Conservation (phyloP, 35 echinoderm and acorn worm genomes). For the Apostichopus japonicus region DNA sequence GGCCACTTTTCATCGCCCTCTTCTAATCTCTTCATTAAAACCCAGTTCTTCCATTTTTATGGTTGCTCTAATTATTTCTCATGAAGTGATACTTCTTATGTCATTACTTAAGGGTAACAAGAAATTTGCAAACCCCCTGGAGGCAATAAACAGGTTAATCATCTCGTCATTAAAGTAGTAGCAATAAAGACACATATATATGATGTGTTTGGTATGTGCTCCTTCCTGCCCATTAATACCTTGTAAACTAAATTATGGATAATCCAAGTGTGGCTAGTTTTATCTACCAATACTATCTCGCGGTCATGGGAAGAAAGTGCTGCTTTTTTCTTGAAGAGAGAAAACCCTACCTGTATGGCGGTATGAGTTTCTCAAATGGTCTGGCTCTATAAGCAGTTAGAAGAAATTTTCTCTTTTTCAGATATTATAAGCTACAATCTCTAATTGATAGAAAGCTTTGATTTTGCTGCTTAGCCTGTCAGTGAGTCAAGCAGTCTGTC, state of each 20-base stretch:
- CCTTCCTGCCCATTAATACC: neutral
- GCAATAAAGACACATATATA: neutral
- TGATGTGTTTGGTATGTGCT: neutral
- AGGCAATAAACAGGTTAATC: neutral
- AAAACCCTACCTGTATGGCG: too few relatives aligned
- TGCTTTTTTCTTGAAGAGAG: too few relatives aligned
- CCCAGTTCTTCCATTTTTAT: neutral
- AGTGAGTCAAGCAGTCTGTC: too few relatives aligned
- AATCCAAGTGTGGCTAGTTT: neutral
- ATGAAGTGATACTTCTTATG: neutral
- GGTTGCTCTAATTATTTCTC: neutral
- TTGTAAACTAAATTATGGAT: neutral
- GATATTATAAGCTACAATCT: too few relatives aligned
- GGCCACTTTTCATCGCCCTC: neutral
- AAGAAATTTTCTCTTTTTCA: too few relatives aligned
- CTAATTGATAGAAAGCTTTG: too few relatives aligned
- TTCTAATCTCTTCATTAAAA: neutral
- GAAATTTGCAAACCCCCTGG: neutral
- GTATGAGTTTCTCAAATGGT: too few relatives aligned
- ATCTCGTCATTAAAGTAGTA: neutral
- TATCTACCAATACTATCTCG: too few relatives aligned
- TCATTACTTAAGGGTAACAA: neutral
- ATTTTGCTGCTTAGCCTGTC: too few relatives aligned
- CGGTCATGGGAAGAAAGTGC: too few relatives aligned
- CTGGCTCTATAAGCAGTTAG: too few relatives aligned